These are phyloP conservation scores for Saguinus midas DNA, from an alignment of 2,113 vertebrate genomes.

Conservation along the genomic window DNA sequence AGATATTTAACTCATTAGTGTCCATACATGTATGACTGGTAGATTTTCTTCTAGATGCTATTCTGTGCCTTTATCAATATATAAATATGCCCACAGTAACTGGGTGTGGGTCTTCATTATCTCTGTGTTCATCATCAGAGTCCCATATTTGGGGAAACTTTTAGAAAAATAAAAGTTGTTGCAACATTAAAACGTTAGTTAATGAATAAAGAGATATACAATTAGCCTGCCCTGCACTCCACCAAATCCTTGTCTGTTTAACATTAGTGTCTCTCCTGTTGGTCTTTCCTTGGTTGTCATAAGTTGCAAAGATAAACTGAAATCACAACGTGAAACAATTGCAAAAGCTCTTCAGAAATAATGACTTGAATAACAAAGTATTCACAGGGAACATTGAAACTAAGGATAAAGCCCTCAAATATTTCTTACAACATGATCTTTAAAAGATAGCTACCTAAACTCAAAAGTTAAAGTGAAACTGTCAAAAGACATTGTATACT, in stretches of 20 bases:
- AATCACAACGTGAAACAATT: not conserved
- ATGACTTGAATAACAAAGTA: not conserved
- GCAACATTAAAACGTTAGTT: not conserved
- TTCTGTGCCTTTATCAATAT: not conserved
- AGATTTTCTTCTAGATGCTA: not conserved
- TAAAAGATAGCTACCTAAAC: not conserved
- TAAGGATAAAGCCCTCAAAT: not conserved
- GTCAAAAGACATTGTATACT: not conserved
- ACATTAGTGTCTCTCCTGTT: not conserved
- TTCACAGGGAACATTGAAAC: not conserved
- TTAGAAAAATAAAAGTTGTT: constrained; percentile 2
- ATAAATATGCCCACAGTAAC: not conserved
- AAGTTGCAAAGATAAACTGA: not conserved
- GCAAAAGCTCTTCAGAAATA: not conserved
- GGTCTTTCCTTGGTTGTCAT: not conserved
- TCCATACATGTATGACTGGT: not conserved
- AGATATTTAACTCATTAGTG: not conserved
- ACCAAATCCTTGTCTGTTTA: not conserved
- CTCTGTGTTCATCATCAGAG: not conserved
- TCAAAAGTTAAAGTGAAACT: not conserved
- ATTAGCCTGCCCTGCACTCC: not conserved
- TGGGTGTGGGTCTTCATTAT: not conserved
- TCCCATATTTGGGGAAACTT: not conserved
- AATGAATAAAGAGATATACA: not conserved
- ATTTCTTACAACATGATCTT: not conserved